These are phyloP conservation scores for Epizoanthus scotinus DNA, from an alignment of 92 coral and sea anemone species.

Conservation along the genomic window DNA sequence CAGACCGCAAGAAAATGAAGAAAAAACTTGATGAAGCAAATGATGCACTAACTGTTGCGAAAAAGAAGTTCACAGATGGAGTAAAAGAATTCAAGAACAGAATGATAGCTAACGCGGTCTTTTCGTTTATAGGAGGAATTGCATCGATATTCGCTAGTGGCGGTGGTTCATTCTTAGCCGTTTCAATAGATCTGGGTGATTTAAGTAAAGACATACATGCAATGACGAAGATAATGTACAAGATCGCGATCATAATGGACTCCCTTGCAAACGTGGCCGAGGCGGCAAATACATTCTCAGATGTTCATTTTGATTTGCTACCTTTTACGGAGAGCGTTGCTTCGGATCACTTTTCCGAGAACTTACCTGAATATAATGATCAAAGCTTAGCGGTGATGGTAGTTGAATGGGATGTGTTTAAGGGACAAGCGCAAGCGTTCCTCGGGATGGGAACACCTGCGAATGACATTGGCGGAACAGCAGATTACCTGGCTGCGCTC, in stretches of 20 bases:
- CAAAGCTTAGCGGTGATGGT: conserved; percentile 52
- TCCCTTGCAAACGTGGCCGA: conserved; percentile 37
- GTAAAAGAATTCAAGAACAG: conserved; percentile 31
- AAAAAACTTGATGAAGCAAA: conserved; percentile 42
- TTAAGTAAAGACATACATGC: conserved; percentile 26
- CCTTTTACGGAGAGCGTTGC: conserved; percentile 40
- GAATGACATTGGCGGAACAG: conserved; percentile 45
- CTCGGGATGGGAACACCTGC: conserved; percentile 50
- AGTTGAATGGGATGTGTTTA: conserved; percentile 61
- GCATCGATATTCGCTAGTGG: conserved; percentile 46
- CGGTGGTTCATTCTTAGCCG: conserved; percentile 32
- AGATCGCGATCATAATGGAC: conserved; percentile 50
- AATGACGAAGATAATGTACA: conserved; percentile 32
- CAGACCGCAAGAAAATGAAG: conserved; percentile 36
- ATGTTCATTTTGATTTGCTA: conserved; percentile 25
- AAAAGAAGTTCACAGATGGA: conserved; percentile 42
- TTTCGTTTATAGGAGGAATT: conserved; percentile 49
- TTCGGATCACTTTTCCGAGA: conserved; percentile 44
- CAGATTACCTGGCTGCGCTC: conserved; percentile 55
- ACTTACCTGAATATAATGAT: conserved; percentile 44
- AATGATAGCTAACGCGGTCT: conserved; percentile 51
- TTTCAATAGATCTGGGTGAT: conserved; percentile 34
- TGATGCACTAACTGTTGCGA: conserved; percentile 35
- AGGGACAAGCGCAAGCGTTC: conserved; percentile 37
- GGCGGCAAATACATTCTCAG: conserved; percentile 35